Conservation (phyloP, 35 echinoderm and acorn worm species). For the Hemicentrotus pulcherrimus region DNA sequence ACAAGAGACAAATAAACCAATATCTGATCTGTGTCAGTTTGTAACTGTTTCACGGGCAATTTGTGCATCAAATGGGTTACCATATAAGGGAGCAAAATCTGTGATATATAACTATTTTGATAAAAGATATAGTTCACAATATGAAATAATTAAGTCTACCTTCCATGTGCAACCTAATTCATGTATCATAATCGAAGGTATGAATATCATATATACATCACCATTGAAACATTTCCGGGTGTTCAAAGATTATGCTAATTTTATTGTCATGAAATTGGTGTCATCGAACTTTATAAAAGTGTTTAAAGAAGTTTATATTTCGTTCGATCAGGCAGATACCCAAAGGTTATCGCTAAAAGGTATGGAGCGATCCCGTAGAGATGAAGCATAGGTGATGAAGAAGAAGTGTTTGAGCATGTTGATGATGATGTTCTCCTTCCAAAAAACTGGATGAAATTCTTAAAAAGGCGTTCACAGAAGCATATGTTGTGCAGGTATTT, state of each 20-base stretch:
- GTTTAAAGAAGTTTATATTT: slow-evolving; percentile 27
- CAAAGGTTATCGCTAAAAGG: slow-evolving; percentile 54
- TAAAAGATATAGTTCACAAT: slow-evolving; percentile 47
- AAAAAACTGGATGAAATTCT: slow-evolving; percentile 54
- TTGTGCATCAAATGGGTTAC: slow-evolving; percentile 27
- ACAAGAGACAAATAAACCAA: slow-evolving; percentile 41
- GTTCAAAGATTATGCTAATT: slow-evolving; percentile 54
- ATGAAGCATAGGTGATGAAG: slow-evolving; percentile 8
- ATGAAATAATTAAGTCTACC: slow-evolving; percentile 41
- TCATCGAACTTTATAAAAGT: slow-evolving; percentile 19
- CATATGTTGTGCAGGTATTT: slow-evolving; percentile 51
- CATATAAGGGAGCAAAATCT: slow-evolving; percentile 45
- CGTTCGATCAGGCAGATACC: slow-evolving; percentile 54
- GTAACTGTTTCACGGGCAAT: slow-evolving; percentile 26
- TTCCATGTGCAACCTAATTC: not conserved
- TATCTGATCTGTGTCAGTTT: slow-evolving; percentile 48
- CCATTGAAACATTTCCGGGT: slow-evolving; percentile 33
- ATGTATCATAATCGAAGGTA: slow-evolving; percentile 50
- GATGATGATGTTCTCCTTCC: slow-evolving; percentile 45
- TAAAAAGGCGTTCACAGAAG: slow-evolving; percentile 56
- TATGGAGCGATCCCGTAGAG: slow-evolving; percentile 43
- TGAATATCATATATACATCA: slow-evolving; percentile 62
- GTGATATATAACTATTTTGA: slow-evolving; percentile 43
- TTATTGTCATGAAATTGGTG: slow-evolving; percentile 37
- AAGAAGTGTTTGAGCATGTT: slow-evolving; percentile 21